These are phyloP conservation scores for Apostichopus leukothele DNA, from an alignment of 53 echinoderm and acorn worm species.

Conservation along the genomic window DNA sequence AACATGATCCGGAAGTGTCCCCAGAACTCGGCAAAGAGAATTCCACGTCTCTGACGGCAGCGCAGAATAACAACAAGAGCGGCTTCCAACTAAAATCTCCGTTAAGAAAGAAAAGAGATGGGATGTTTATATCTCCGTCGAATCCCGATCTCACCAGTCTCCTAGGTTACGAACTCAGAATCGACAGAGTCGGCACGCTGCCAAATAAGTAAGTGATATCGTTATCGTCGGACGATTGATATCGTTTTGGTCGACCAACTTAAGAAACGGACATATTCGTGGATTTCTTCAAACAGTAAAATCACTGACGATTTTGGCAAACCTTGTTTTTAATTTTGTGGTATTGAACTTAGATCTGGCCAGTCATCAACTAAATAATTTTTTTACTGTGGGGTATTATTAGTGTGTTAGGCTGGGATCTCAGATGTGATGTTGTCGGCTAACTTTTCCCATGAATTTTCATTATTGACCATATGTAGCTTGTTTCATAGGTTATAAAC, in stretches of 20 bases:
- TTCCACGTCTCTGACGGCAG: neutral
- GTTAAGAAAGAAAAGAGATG: conserved; percentile 20
- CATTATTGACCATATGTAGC: too few relatives aligned
- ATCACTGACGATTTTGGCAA: neutral
- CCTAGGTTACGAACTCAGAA: neutral
- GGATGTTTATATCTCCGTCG: conserved; percentile 38
- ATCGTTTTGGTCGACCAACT: neutral
- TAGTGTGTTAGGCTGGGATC: too few relatives aligned
- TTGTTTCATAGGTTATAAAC: too few relatives aligned
- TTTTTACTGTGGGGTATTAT: neutral
- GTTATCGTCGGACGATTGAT: too few relatives aligned
- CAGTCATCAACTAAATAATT: too few relatives aligned
- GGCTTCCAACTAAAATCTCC: conserved; percentile 5
- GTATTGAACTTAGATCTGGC: too few relatives aligned
- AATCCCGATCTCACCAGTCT: conserved; percentile 10
- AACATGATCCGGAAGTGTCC: conserved; percentile 71
- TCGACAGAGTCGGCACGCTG: conserved; percentile 32
- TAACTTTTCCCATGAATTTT: too few relatives aligned
- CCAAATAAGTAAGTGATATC: conserved; percentile 16
- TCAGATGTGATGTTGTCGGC: too few relatives aligned
- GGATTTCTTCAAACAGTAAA: neutral
- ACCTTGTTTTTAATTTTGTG: neutral
- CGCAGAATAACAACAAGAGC: conserved; percentile 16
- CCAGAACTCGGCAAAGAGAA: conserved; percentile 29
- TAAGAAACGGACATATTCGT: neutral